Evolutionary conservation across 2,888 invertebrate species (phyloP), one percentile per base, ranked within the genome.

Genomic region (Imbricaverruca yamaguchii): DNA sequence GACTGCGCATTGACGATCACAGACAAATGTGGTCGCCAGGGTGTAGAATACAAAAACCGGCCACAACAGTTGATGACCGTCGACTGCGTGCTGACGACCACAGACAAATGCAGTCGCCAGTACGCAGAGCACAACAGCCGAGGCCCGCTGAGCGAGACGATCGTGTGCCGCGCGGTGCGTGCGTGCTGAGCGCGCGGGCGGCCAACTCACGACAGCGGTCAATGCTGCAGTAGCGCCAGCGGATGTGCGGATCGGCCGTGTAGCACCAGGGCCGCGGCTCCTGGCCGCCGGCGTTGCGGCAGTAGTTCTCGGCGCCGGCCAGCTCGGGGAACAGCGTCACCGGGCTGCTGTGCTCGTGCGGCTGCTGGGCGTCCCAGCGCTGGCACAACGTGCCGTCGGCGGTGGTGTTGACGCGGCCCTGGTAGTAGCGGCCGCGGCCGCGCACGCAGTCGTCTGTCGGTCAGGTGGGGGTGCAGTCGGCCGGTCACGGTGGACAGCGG

Each of bases 261-360:
- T 97, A 97, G 89, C 98, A 98, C 97, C 97, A 98, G 0, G 97
- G 98, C 85, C 90, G 91, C 0, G 91, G 92, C 86, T 96, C 96
- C 86, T 96, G 95, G 0, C 94, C 95, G 0, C 97, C 97, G 4
- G 96, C 96, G 89, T 98, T 98, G 84, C 98, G 91, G 87, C 98
- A 98, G 86, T 92, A 94, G 88, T 97, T 98, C 86, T 95, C 94
- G 3, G 96, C 92, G 86, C 93, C 92, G 84, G 92, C 91, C 82
- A 97, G 91, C 89, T 97, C 97, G 8, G 95, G 94, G 87, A 97
- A 97, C 23, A 97, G 93, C 85, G 92, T 89, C 0, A 96, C 96
- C 6, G 87, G 87, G 18, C 96, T 95, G 84, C 93, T 92, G 86
- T 97, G 96, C 83, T 91, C 92, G 86, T 97, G 97, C 0, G 97